phyloP scores from a whole-genome alignment of 2,888 invertebrate species.

The Drosophila meridionalis region DNA sequence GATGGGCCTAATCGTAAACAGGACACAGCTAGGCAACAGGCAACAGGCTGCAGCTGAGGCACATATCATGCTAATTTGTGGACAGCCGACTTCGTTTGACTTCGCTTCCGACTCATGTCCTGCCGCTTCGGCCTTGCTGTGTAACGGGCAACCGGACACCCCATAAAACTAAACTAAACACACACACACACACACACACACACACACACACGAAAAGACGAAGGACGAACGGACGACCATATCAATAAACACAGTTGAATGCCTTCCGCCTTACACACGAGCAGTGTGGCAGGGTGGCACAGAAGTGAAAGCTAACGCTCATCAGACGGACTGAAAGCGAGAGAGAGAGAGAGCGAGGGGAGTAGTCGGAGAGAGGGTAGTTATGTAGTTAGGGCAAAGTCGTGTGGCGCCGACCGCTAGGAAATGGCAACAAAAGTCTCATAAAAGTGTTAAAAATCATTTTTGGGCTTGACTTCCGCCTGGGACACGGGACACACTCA shows the following conservation, averaged over 20 bases:
- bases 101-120: slow-evolving; percentile 65
- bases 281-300: slow-evolving; percentile 44
- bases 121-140: slow-evolving; percentile 20
- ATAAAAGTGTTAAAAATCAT: slow-evolving; percentile 76
- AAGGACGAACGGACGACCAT: slow-evolving; percentile 34
- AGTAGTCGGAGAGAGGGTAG: background rate
- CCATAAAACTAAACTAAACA: slow-evolving; percentile 72
- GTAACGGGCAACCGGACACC: slow-evolving; percentile 76
- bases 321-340: background rate
- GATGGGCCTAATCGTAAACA: slow-evolving; percentile 75
- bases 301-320: background rate
- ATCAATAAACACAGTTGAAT: slow-evolving; percentile 55
- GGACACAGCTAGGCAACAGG: slow-evolving; percentile 44
- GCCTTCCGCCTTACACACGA: slow-evolving; percentile 47
- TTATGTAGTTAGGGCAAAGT: slow-evolving; percentile 6
- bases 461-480: slow-evolving; percentile 76
- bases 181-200: slow-evolving; percentile 26
- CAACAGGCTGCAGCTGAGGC: slow-evolving; percentile 10
- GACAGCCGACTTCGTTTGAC: slow-evolving; percentile 78
- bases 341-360: background rate
- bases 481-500: slow-evolving; percentile 27
- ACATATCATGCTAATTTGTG: slow-evolving; percentile 79
- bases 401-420: slow-evolving; percentile 41
- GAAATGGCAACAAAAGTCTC: slow-evolving; percentile 57
- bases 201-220: background rate